Percentiles rank a stretch among this genome's conserved stretches.
Evolutionary conservation across 1,140 invertebrate genomes (phyloP).

Genomic region (Plectrocnemia conspersa): DNA sequence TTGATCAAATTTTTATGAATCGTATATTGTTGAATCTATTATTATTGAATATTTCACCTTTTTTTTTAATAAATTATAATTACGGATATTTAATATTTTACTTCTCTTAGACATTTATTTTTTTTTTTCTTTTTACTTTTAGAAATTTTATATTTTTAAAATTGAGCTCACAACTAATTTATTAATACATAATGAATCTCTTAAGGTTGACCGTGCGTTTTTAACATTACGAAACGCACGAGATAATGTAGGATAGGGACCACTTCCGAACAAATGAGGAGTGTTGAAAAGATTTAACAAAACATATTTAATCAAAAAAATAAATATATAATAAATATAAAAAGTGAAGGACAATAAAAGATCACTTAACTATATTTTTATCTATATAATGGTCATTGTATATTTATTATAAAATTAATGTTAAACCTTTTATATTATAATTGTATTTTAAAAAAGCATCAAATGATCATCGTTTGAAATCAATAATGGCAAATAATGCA

Average conservation of each 20-base stretch:
- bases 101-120: too few species aligned
- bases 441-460: constrained; percentile 7
- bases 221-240: constrained; percentile 28
- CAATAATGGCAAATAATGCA: background rate
- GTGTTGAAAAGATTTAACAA: constrained; percentile 28
- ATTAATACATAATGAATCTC: constrained; percentile 24
- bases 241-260: constrained; percentile 34
- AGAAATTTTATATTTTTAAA: too few species aligned
- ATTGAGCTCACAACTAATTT: constrained; percentile 4
- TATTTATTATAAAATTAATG: background rate
- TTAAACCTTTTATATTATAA: too few species aligned
- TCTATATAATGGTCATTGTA: background rate
- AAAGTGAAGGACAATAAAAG: constrained; percentile 13
- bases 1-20: too few species aligned
- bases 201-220: constrained; percentile 15
- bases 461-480: background rate
- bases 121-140: too few species aligned
- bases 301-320: constrained; percentile 10
- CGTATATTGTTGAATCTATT: too few species aligned
- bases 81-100: too few species aligned
- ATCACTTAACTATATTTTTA: constrained; percentile 2
- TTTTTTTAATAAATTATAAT: too few species aligned
- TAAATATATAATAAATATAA: constrained; percentile 5
- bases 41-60: too few species aligned
- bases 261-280: constrained; percentile 34